Evolutionary conservation across 2,797 vertebrate genomes (phyloP), one percentile per base, ranked within the genome.

Genomic region (Takifugu ocellatus): DNA sequence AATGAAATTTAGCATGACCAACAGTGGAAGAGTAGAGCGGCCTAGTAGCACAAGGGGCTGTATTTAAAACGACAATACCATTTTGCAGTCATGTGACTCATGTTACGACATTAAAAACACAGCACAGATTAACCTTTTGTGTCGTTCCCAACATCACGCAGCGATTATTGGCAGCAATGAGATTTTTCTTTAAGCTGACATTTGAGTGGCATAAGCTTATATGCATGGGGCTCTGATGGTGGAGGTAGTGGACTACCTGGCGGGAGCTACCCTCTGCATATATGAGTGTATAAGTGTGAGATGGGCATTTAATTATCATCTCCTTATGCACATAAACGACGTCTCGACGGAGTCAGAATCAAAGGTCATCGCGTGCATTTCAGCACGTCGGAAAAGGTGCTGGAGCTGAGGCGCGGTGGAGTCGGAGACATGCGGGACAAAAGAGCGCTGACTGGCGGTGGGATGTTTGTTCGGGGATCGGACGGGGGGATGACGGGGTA

Each of bases 351-450:
- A 67, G 68, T 46, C 61, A 65, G 46, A 63, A 61, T 70, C 53
- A 56, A 12, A 63, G 83, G 80, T 84, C 81, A 66, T 1, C 48
- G 54, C 70, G 54, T 79, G 72, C 57, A 66, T 87, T 78, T 75
- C 77, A 86, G 72, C 17, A 70, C 24, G 69, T 63, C 78, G 82
- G 68, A 89, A 87, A 85, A 70, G 77, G 48, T 55, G 72, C 53
- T 39, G 63, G 75, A 21, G 61, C 65, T 52, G 63, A 61, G 74
- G 61, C 26, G 4, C 21, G 57, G 39, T 63, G 45, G 42, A 25
- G 56, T 31, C 21, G 5, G 25, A 39, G 58, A 69, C 51, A 56
- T 51, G 48, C 39, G 58, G 46, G 52, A 27, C 47, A 54, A 74
- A 64, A 56, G 49, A 46, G 68, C 24, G 51, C 29, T 12, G 16